A percentile compares a stretch with the other conserved stretches of the same genome.
These are phyloP conservation scores for Amblyraja radiata DNA, from an alignment of 2,797 vertebrate genomes.

Conservation along the genomic window DNA sequence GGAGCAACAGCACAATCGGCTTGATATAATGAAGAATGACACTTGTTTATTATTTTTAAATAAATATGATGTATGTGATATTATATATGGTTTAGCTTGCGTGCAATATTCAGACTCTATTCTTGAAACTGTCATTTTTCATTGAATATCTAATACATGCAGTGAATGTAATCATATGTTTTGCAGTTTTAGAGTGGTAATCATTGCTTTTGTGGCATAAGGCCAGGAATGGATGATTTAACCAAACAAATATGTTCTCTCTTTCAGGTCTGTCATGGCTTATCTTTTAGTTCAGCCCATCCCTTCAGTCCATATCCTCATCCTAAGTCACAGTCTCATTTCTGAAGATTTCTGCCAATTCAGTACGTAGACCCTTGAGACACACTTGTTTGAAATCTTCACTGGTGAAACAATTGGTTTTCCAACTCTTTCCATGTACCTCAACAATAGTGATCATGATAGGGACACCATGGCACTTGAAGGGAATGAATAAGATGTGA, in stretches of 20 bases:
- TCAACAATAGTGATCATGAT: background rate
- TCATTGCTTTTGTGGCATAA: background rate
- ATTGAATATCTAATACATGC: background rate
- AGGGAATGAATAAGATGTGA: background rate
- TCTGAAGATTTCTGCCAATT: background rate
- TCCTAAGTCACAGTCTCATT: background rate
- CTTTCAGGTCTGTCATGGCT: background rate
- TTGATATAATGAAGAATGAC: background rate
- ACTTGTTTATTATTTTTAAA: slow-evolving; percentile 10
- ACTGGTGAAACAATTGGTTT: background rate
- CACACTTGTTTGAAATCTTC: background rate
- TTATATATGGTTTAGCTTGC: background rate
- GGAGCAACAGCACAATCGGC: background rate
- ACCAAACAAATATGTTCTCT: background rate
- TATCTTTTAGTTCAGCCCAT: background rate
- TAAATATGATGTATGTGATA: background rate
- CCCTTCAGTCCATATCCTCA: background rate
- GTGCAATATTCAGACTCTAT: background rate
- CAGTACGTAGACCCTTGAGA: background rate
- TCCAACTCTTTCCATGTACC: background rate
- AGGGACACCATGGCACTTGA: background rate
- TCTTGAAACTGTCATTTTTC: background rate
- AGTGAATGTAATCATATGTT: background rate
- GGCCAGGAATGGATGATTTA: background rate
- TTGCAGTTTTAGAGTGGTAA: background rate